Evolutionary conservation across 2,888 invertebrate species (phyloP).

Genomic region (Lingula anatina): DNA sequence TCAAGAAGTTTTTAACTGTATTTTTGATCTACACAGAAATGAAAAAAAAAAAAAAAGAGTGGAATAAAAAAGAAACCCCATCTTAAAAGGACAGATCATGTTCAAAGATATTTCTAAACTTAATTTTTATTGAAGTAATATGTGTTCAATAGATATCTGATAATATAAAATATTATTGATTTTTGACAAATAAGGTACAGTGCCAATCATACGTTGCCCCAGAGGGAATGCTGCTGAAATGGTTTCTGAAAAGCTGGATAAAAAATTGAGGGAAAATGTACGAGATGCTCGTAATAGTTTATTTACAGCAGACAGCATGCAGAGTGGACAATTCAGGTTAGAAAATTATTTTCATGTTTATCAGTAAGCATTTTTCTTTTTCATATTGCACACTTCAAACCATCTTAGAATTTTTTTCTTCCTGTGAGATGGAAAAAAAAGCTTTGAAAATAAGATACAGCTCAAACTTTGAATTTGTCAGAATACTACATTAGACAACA

Average conservation of each 20-base stretch:
- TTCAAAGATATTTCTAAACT: no score
- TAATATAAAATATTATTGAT: no score
- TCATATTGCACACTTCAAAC: no score
- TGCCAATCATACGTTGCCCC: conserved; percentile 87
- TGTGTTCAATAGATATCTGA: no score
- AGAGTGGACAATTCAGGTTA: conserved; percentile 55
- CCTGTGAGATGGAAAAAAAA: background rate
- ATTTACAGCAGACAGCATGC: conserved; percentile 62
- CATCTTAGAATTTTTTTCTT: background rate
- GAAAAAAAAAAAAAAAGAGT: no score
- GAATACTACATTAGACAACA: no score
- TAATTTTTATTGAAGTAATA: no score
- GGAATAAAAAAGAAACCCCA: no score
- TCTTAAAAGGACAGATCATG: no score
- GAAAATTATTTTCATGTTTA: background rate
- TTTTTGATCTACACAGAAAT: no score
- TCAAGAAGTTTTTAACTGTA: no score
- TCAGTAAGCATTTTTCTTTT: no score
- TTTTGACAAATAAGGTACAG: conserved; percentile 59
- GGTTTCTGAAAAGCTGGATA: conserved; percentile 94
- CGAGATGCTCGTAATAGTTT: conserved; percentile 95
- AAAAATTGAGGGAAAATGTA: conserved; percentile 92
- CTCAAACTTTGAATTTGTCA: background rate
- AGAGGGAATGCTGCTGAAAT: conserved; percentile 97
- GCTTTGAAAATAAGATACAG: background rate